Base-by-base conservation (phyloP, 2,888 invertebrate genomes). In the Petrolisthes cinctipes region DNA sequence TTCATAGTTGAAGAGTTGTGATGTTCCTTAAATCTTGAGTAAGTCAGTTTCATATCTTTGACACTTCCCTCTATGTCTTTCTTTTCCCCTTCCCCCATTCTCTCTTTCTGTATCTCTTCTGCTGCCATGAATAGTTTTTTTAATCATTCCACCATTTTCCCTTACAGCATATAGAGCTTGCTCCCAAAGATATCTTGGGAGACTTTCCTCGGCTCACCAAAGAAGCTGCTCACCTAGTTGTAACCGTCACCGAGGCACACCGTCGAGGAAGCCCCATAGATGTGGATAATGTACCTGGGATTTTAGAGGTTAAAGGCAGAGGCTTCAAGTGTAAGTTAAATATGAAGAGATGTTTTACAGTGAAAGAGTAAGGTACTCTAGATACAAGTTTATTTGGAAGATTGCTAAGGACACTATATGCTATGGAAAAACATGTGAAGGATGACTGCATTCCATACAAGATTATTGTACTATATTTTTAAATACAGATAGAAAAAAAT, bases 111-210 rank as follows among this genome's bases (percentile, higher is more conserved):
- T 61, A 17, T 61, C 17, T 61, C 66, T 61, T n/a, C 20, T 56
- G 23, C 57, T 57, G 57, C 76, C 57, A 23, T 56, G 78, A 23
- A 61, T 23, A 37, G 37, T 78, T 23, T 57, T 17, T 76, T 54
- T 81, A 17, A 54, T 11, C 37, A 37, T 37, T 37, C 37, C 37
- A 37, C 37, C 23, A 51, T 37, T 81, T 4, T 51, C 17, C 37
- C 37, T 85, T 82, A 90, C 94, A 95, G 94, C 97, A 97, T 93
- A 95, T 97, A 92, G 97, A 97, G 93, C 96, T 97, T 0, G 97
- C 97, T 0, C 97, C 97, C 1, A 97, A 97, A 93, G 97, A 97
- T 93, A 97, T 97, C 92, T 94, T 97, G 85, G 97, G 97, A n/a
- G 96, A 97, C 92, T 97, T 97, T 92, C 97, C 97, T 76, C 94